Evolutionary conservation across 2,113 vertebrate species (phyloP), one percentile per base, ranked within the genome.

Genomic region (Vicugna pacos): DNA sequence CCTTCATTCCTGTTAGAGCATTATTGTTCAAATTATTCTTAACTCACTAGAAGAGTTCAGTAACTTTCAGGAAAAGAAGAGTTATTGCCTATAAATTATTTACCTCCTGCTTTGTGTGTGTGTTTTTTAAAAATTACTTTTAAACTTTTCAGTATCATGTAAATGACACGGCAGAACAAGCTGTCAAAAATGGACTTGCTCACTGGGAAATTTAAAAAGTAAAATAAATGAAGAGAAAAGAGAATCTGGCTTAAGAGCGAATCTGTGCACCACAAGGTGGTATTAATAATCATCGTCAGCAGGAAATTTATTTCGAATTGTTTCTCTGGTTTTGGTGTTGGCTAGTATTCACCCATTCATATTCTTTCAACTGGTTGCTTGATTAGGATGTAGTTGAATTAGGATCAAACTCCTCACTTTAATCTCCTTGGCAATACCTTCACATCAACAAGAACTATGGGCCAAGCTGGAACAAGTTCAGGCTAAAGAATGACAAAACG

Each of bases 401-500:
- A 56, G 92, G 54, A 60, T 56, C 50, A 79, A 67, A 80, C 14
- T 32, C n/a, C 12, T 83, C 20, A 60, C 58, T 93, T 93, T 26
- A 77, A 70, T 91, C 4, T 95, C 48, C n/a, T 93, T 95, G 93
- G 73, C 7, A 82, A 64, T 73, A 77, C 80, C 26, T 82, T 86
- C 8, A 32, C 42, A 91, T 90, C 42, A 42, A 86, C 22, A 95
- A 73, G 65, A 97, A 73, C 22, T 32, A 81, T 30, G 4, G 48
- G 26, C 16, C 93, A 20, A 94, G 9, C 0, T 86, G 24, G 88
- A 91, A 32, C 19, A 70, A 54, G 11, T 56, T 94, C 65, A 93
- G 46, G 19, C 42, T 95, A 46, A 96, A 93, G 50, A 86, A 60
- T 62, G 62, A 70, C 35, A 76, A 77, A 85, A 58, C 46, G 22